Evolutionary conservation across 2,113 vertebrate genomes (phyloP).

Genomic region (Cromileptes altivelis): DNA sequence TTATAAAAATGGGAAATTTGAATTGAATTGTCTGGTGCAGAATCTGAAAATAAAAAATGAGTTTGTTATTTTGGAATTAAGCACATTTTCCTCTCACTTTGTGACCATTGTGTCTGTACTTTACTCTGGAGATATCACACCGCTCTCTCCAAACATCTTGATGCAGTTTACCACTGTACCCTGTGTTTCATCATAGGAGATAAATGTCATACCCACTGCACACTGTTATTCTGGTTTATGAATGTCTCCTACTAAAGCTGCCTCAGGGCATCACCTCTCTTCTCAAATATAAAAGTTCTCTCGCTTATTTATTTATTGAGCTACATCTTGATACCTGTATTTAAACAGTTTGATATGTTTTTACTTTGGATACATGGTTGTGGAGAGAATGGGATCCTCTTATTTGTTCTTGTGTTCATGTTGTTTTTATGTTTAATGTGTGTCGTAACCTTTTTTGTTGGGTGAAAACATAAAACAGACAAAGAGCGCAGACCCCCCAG

Average conservation of each 20-base stretch:
- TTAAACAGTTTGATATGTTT: not conserved
- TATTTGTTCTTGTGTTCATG: not conserved
- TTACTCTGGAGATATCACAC: not conserved
- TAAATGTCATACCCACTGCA: not conserved
- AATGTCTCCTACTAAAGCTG: not conserved
- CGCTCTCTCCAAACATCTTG: not conserved
- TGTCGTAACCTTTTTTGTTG: not conserved
- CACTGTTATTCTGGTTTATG: not conserved
- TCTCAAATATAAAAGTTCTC: not conserved
- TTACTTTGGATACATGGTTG: not conserved
- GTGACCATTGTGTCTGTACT: not conserved
- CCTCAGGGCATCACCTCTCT: not conserved
- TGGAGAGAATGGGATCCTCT: not conserved
- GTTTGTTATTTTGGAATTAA: not conserved
- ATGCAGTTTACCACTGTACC: not conserved
- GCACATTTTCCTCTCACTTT: not conserved
- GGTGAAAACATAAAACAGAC: not conserved
- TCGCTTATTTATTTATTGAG: not conserved
- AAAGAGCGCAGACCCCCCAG: no score
- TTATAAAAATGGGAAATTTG: no score
- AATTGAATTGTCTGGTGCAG: not conserved
- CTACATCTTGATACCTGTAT: not conserved
- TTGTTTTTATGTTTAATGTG: not conserved
- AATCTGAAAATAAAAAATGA: not conserved
- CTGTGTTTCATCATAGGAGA: not conserved